Evolutionary conservation across 2,797 vertebrate species (phyloP).

Genomic region (Triplophysa yarkandensis): DNA sequence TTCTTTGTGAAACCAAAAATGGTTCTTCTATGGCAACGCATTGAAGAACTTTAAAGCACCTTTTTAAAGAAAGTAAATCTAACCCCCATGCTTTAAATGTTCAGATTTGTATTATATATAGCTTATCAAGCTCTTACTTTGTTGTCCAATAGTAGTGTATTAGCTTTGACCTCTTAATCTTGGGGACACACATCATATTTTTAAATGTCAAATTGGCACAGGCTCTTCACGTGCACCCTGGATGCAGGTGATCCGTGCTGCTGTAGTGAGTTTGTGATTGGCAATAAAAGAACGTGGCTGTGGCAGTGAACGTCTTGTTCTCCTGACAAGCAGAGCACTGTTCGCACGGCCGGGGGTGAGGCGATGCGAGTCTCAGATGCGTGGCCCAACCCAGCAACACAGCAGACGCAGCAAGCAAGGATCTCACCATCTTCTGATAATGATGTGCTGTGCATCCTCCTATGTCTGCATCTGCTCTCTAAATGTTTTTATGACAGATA

Average conservation of each 20-base stretch:
- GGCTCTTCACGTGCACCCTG: slow-evolving; percentile 77
- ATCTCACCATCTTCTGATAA: slow-evolving; percentile 64
- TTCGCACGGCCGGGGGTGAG: slow-evolving; percentile 81
- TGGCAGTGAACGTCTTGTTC: slow-evolving; percentile 80
- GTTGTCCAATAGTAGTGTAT: neutral
- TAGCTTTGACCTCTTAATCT: neutral
- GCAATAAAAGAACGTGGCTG: slow-evolving; percentile 79
- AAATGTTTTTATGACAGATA: slow-evolving; percentile 61
- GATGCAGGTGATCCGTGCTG: slow-evolving; percentile 83
- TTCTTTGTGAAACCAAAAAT: too few species aligned
- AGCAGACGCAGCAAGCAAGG: slow-evolving; percentile 71
- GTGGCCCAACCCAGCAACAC: slow-evolving; percentile 81
- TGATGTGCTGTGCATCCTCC: slow-evolving; percentile 52
- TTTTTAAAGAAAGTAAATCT: too few species aligned
- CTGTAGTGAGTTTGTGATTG: slow-evolving; percentile 79
- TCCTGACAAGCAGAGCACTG: slow-evolving; percentile 82
- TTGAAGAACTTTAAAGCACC: too few species aligned
- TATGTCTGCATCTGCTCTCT: slow-evolving; percentile 58
- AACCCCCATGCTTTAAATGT: too few species aligned
- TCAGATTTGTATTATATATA: neutral
- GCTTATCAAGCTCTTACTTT: neutral
- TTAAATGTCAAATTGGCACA: slow-evolving; percentile 70
- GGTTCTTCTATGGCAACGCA: too few species aligned
- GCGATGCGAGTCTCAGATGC: slow-evolving; percentile 76
- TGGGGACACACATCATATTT: neutral